A percentile compares a stretch with the other conserved stretches of the same genome.
phyloP scores from a whole-genome alignment of 2,888 invertebrate genomes.

The Ormyrus rosae region DNA sequence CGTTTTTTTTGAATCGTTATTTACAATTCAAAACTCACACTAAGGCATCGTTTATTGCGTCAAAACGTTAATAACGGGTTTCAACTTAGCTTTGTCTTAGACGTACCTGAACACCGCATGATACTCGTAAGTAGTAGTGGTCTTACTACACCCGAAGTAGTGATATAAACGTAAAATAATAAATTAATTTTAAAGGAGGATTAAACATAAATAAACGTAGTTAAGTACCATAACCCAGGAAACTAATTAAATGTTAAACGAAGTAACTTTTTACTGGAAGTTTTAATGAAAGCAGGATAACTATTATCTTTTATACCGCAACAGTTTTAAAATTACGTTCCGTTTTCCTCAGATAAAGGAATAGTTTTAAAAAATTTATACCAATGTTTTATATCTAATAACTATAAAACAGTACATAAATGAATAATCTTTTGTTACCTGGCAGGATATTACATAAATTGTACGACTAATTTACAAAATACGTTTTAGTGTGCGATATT shows the following conservation, averaged over 20 bases:
- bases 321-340: too few relatives aligned
- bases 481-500: too few relatives aligned
- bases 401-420: neutral
- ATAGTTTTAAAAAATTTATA: neutral
- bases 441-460: constrained; percentile 80
- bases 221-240: too few relatives aligned
- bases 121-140: constrained; percentile 44
- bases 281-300: too few relatives aligned
- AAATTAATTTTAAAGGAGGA: constrained; percentile 38
- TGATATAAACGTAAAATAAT: constrained; percentile 45
- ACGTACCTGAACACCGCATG: constrained; percentile 53
- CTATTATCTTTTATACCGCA: neutral
- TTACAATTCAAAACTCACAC: constrained; percentile 17
- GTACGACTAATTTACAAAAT: too few relatives aligned
- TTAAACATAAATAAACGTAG: too few relatives aligned
- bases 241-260: too few relatives aligned
- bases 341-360: too few relatives aligned
- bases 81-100: constrained; percentile 22
- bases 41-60: constrained; percentile 33
- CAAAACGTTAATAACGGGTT: constrained; percentile 42
- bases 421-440: constrained; percentile 76
- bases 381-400: neutral
- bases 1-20: too few relatives aligned
- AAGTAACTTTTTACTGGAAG: too few relatives aligned
- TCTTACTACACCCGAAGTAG: constrained; percentile 49